Conservation (phyloP, 1,140 invertebrate species). For the Hirudo medicinalis region DNA sequence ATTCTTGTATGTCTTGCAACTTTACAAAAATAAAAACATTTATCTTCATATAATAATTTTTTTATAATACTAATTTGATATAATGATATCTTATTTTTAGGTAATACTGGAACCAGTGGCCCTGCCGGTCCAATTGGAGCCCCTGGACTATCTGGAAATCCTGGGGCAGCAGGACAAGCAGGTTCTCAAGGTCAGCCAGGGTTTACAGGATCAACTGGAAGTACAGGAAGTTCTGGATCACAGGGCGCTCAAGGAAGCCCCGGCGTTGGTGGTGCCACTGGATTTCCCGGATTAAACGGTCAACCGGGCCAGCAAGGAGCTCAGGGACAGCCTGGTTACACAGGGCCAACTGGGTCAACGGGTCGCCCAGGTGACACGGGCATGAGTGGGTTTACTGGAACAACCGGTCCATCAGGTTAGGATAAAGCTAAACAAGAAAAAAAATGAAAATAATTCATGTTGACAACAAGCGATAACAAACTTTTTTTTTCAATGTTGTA, state of each 20-base stretch:
- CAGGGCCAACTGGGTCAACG: not conserved
- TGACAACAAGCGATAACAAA: not conserved
- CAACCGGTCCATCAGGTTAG: not conserved
- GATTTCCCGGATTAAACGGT: conserved; percentile 12
- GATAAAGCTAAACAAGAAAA: not conserved
- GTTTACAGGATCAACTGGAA: not conserved
- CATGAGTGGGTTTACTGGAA: not conserved
- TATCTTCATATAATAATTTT: no score
- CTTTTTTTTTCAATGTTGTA: not conserved
- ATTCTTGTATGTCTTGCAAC: no score
- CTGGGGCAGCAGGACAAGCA: conserved; percentile 7
- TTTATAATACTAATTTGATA: no score
- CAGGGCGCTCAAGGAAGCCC: conserved; percentile 14
- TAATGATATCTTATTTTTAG: not conserved
- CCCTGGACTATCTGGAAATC: conserved; percentile 11
- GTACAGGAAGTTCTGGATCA: conserved; percentile 11
- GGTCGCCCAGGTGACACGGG: not conserved
- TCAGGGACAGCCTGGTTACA: not conserved
- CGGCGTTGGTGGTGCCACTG: not conserved
- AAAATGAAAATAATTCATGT: not conserved
- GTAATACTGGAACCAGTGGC: conserved; percentile 2
- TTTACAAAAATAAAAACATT: no score
- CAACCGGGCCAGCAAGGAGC: not conserved
- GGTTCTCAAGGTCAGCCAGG: conserved; percentile 11
- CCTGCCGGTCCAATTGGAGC: conserved; percentile 5